Evolutionary conservation across 2,113 vertebrate species (phyloP), one percentile per base, ranked within the genome.

Genomic region (Tretioscincus oriximinensis): DNA sequence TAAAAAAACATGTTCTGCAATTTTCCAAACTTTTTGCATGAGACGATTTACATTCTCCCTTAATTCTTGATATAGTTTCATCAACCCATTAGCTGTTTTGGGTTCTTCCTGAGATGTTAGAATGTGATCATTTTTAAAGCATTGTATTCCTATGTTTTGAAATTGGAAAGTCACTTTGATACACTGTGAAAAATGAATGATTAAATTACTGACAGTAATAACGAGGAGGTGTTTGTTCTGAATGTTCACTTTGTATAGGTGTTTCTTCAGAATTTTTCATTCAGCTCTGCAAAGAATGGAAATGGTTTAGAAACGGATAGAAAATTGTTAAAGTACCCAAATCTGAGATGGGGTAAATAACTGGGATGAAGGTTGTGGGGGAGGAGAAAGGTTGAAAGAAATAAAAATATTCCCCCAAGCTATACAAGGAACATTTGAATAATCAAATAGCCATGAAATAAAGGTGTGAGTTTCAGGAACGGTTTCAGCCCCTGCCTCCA

Each of bases 361-460:
- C 35, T 41, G 5, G 35, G 35, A 41, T 41, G 35, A 41, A 5
- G 35, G 35, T 41, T 41, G 35, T 41, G 35, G 2, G 35, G 9
- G 12, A 81, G 49, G 1, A 71, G 45, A 80, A 29, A 58, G 54
- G 14, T n/a, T 73, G 9, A 76, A 26, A 79, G 20, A 41, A 51
- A 14, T 49, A 7, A 14, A 76, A n/a, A 9, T 11, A 68, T 22
- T 51, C 49, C 49, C 49, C 12, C 16, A 58, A 35, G 65, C 14
- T 64, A 45, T 28, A n/a, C 20, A 5, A 14, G 20, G 5, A 71
- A 10, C 70, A 29, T 81, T 51, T 26, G 73, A 45, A 80, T 81
- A 69, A 86, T 81, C 63, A 80, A 75, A 83, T 31, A 1, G 47
- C 14, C 47, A 58, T 9, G 54, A 7, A 73, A 45, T n/a, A 75